Evolutionary conservation across 1,140 invertebrate species (phyloP).

Genomic region (Orussus abietinus): DNA sequence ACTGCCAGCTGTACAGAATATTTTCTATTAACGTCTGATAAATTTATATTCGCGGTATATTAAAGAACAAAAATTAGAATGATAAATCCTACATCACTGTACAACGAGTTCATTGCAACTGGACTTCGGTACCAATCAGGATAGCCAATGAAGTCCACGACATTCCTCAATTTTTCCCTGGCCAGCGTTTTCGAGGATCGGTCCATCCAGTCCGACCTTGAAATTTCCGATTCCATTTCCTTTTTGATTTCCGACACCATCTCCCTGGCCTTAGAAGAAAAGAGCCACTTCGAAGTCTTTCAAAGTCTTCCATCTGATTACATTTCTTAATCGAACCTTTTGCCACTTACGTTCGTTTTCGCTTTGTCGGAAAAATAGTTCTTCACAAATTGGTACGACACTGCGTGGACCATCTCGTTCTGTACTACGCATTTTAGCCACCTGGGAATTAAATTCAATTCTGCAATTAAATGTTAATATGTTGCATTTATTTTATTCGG

Average conservation of each 20-base stretch:
- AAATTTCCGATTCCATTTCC: slow-evolving; percentile 54
- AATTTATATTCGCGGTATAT: too few relatives aligned
- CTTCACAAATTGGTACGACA: slow-evolving; percentile 7
- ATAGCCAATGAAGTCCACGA: slow-evolving; percentile 62
- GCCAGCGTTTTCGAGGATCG: slow-evolving; percentile 53
- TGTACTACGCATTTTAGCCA: slow-evolving; percentile 3
- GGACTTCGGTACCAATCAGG: slow-evolving; percentile 58
- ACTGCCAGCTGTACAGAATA: too few relatives aligned
- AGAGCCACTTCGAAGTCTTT: too few relatives aligned
- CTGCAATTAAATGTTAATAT: too few relatives aligned
- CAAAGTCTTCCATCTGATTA: too few relatives aligned
- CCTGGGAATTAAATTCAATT: too few relatives aligned
- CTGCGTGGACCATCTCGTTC: background rate
- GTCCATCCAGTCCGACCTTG: slow-evolving; percentile 61
- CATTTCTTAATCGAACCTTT: too few relatives aligned
- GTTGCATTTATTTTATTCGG: too few relatives aligned
- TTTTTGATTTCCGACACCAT: slow-evolving; percentile 58
- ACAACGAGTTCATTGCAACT: slow-evolving; percentile 45
- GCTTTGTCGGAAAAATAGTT: background rate
- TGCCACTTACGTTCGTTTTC: background rate
- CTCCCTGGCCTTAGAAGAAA: slow-evolving; percentile 20
- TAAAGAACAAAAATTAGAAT: too few relatives aligned
- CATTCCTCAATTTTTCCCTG: slow-evolving; percentile 53
- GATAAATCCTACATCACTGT: slow-evolving; percentile 33
- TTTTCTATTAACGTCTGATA: too few relatives aligned